Evolutionary conservation across 2,113 vertebrate species (phyloP).

Genomic region (Urocolius indicus): DNA sequence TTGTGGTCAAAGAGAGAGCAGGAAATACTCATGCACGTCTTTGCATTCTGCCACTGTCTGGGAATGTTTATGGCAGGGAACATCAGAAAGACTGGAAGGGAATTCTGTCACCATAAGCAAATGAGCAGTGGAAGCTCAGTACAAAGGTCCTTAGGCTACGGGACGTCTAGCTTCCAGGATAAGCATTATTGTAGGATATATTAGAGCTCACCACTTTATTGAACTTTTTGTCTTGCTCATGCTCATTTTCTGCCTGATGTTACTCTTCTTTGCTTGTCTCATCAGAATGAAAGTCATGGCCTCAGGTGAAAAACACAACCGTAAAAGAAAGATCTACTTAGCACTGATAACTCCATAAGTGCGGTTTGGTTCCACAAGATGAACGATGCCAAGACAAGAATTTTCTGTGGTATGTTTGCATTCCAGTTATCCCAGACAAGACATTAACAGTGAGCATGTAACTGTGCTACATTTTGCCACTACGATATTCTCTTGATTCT

Average conservation of each 20-base stretch:
- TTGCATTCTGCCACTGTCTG: not conserved
- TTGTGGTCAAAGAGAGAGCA: not conserved
- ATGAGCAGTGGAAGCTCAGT: not conserved
- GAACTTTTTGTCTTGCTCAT: not conserved
- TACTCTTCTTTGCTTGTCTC: not conserved
- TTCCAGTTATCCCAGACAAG: not conserved
- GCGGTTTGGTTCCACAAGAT: not conserved
- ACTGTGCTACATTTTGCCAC: not conserved
- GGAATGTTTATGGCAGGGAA: not conserved
- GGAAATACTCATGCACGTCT: not conserved
- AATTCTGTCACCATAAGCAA: rapidly evolving
- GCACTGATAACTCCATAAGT: not conserved
- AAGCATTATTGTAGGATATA: not conserved
- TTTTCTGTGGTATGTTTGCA: not conserved
- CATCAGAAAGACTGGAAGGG: not conserved
- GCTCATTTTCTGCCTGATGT: not conserved
- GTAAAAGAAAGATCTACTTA: not conserved
- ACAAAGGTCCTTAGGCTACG: not conserved
- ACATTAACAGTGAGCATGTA: not conserved
- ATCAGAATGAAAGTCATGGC: not conserved
- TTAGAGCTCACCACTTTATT: not conserved
- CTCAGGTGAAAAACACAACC: not conserved
- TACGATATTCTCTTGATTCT: not conserved
- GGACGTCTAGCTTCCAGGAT: not conserved
- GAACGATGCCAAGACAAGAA: not conserved